Evolutionary conservation across 2,888 invertebrate genomes (phyloP), one percentile per base, ranked within the genome.

Genomic region (Mesorhabditis spiculigera): DNA sequence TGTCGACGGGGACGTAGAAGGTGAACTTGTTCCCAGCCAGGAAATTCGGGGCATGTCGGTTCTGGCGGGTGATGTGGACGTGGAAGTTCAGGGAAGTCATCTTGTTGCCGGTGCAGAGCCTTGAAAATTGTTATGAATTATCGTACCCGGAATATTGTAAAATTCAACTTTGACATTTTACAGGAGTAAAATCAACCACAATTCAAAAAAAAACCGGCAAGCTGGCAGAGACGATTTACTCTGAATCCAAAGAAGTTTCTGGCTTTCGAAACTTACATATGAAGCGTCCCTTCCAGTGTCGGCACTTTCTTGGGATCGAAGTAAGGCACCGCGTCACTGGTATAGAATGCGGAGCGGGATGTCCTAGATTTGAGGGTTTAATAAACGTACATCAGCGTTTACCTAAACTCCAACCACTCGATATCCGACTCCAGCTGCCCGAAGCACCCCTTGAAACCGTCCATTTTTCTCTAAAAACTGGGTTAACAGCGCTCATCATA

Each of bases 21-120:
- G 75, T 74, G 71, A 75, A 82, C 4, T 69, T 71, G 28, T 67
- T 50, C 1, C 58, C 67, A n/a, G 69, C 67, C 0, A 70, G 63
- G 65, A 83, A 83, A 8, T 75, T 70, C 4, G 83, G 83, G 5
- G 83, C 79, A 72, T 83, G 82, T 50, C 84, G 78, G 68, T 83
- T 83, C 1, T 78, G 73, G 63, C 83, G 80, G 5, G 84, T 82
- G 50, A 83, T 75, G 64, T 83, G 84, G n/a, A 83, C 72, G 6
- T 80, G 77, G 69, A 83, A 82, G n/a, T 75, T 75, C 16, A 84
- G 73, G 8, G 80, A 76, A 69, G 77, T 75, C 82, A 83, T 81
- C 70, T 76, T 70, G 66, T 78, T 77, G 13, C 74, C 75, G 42
- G 78, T 70, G 43, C 78, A 78, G 8, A 78, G 67, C 68, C 78